Percentiles rank a stretch among this genome's conserved stretches.
These are phyloP conservation scores for Lepeophtheirus salmonis DNA, from an alignment of 1,140 invertebrate species.

Conservation along the genomic window DNA sequence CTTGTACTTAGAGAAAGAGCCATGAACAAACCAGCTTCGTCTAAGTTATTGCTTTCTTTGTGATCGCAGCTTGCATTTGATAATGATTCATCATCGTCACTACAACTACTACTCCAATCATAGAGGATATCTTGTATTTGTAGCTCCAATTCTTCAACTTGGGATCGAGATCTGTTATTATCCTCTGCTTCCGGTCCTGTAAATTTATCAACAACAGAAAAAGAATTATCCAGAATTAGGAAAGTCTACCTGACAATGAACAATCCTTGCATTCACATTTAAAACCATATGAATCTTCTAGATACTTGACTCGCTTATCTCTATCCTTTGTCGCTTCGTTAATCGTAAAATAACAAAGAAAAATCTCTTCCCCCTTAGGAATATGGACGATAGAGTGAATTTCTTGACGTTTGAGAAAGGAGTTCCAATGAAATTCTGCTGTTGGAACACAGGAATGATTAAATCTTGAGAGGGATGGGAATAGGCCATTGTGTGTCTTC, in stretches of 20 bases:
- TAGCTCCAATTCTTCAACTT: background rate
- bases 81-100: background rate
- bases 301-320: background rate
- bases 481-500: slow-evolving; percentile 6
- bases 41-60: background rate
- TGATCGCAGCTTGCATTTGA: background rate
- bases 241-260: background rate
- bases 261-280: background rate
- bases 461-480: slow-evolving; percentile 1
- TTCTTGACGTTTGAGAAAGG: background rate
- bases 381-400: background rate
- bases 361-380: background rate
- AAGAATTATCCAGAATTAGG: background rate
- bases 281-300: slow-evolving; percentile 2
- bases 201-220: background rate
- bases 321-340: background rate
- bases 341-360: background rate
- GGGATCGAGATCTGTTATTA: background rate
- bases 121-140: background rate
- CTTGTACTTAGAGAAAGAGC: background rate
- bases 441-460: slow-evolving; percentile 15
- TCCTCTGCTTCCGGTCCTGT: background rate
- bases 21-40: background rate
- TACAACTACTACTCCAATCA: background rate
- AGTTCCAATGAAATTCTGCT: slow-evolving; percentile 17